Evolutionary conservation across 2,797 vertebrate genomes (phyloP).

Genomic region (Brachyrhaphis roseni): DNA sequence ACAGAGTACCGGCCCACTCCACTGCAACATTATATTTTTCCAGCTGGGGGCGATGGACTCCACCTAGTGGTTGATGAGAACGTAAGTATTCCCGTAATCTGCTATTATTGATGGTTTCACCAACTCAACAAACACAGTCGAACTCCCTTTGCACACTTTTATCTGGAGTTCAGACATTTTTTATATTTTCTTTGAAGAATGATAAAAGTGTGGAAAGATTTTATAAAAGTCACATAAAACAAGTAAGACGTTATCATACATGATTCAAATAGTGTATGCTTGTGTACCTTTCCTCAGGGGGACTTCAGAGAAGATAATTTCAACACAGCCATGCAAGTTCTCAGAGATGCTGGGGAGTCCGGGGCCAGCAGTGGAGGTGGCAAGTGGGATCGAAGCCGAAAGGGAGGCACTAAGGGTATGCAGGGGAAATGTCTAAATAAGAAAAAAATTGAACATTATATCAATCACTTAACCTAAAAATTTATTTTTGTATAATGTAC

Average conservation of each 20-base stretch:
- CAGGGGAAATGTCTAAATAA: background rate
- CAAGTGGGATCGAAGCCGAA: constrained; percentile 92
- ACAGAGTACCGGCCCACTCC: constrained; percentile 98
- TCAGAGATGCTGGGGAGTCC: constrained; percentile 91
- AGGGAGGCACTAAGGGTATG: constrained; percentile 93
- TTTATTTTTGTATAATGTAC: background rate
- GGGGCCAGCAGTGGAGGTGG: constrained; percentile 69
- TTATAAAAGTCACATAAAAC: background rate
- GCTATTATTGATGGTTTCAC: background rate
- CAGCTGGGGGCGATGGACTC: constrained; percentile 97
- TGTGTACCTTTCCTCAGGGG: constrained; percentile 78
- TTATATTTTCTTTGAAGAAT: background rate
- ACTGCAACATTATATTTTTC: constrained; percentile 97
- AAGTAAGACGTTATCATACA: background rate
- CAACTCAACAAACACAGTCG: background rate
- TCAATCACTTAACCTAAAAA: background rate
- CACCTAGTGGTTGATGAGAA: constrained; percentile 99
- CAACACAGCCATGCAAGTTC: constrained; percentile 98
- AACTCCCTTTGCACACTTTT: background rate
- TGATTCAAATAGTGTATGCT: background rate
- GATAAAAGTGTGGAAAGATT: background rate
- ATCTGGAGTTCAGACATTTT: background rate
- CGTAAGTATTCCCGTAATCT: constrained; percentile 76
- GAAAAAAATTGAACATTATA: background rate
- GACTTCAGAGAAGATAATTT: constrained; percentile 99